phyloP scores from a whole-genome alignment of 2,888 invertebrate species.

The Ectemnius lituratus region DNA sequence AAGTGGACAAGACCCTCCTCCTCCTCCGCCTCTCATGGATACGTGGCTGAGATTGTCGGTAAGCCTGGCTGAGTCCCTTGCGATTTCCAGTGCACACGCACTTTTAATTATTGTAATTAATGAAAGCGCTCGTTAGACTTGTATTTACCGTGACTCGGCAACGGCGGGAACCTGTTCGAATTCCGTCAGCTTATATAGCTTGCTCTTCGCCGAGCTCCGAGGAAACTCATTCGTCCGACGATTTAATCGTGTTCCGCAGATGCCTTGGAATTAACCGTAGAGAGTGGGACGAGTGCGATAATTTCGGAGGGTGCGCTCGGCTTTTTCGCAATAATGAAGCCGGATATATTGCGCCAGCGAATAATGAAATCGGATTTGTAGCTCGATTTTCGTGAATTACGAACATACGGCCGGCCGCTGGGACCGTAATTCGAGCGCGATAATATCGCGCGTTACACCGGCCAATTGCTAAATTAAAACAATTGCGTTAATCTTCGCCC shows the following conservation, averaged over 20 bases:
- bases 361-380: slow-evolving; percentile 11
- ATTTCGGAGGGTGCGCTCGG: slow-evolving; percentile 12
- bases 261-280: slow-evolving; percentile 16
- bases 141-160: slow-evolving; percentile 16
- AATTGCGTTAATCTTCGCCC: slow-evolving; percentile 2
- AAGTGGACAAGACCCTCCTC: slow-evolving; percentile 78
- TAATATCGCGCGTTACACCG: slow-evolving; percentile 9
- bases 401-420: neutral
- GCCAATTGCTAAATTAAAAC: neutral
- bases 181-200: too few relatives aligned
- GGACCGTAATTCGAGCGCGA: slow-evolving; percentile 7
- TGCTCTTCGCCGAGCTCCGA: slow-evolving; percentile 20
- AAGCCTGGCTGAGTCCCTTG: slow-evolving; percentile 41
- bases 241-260: slow-evolving; percentile 41
- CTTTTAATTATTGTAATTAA: slow-evolving; percentile 63
- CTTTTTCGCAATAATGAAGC: neutral
- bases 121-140: slow-evolving; percentile 49
- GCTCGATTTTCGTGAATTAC: slow-evolving; percentile 9
- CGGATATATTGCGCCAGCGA: slow-evolving; percentile 5
- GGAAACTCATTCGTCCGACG: slow-evolving; percentile 38
- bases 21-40: slow-evolving; percentile 3
- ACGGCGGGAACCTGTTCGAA: slow-evolving; percentile 24
- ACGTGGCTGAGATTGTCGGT: slow-evolving; percentile 36
- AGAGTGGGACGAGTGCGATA: slow-evolving; percentile 18
- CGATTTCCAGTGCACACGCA: slow-evolving; percentile 8